Base-by-base conservation (phyloP, 2,113 vertebrate species). In the Leptosomus discolor region DNA sequence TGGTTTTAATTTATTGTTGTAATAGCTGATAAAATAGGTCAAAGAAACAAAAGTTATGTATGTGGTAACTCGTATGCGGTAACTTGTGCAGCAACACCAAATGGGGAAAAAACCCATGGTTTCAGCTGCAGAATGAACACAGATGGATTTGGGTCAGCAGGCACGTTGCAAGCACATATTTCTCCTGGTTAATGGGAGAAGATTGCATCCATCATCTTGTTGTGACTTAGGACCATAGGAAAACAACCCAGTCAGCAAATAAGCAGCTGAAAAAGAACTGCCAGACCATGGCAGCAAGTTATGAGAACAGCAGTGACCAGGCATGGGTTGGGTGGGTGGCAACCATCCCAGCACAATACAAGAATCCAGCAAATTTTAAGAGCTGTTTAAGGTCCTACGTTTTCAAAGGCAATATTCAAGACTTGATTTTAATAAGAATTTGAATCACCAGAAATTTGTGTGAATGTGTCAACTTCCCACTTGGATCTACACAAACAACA, bases 21-120 rank as follows among this genome's bases (percentile, higher is more conserved):
- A 41, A 65, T 4, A 74, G 10, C 7, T 64, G 30, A 79, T 36
- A 73, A 89, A 80, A 37, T 4, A 54, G 22, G 11, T 34, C 6
- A 80, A 81, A 36, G 30, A 27, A 13, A 4, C 9, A 2, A 17
- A 56, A 46, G 24, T 24, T 12, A 32, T 0, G 0, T 6, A 2
- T 8, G 2, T 51, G 53, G 19, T 37, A 56, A 64, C 4, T 37
- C n/a, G 0, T 6, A 2, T 8, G 2, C 46, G 53, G 19, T 37
- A 56, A 64, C 4, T 84, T 76, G 29, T 27, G 20, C 26, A 65
- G 61, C 27, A 79, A 29, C 17, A 61, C 20, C n/a, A 46, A 56
- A 73, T 27, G 11, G 70, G n/a, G 29, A 51, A 36, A 61, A 58
- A 6, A 4, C 1, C 0, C 20, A 14, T 23, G 10, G 4, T 23